Evolutionary conservation across 2,113 vertebrate genomes (phyloP).

Genomic region (Microtus montanus): DNA sequence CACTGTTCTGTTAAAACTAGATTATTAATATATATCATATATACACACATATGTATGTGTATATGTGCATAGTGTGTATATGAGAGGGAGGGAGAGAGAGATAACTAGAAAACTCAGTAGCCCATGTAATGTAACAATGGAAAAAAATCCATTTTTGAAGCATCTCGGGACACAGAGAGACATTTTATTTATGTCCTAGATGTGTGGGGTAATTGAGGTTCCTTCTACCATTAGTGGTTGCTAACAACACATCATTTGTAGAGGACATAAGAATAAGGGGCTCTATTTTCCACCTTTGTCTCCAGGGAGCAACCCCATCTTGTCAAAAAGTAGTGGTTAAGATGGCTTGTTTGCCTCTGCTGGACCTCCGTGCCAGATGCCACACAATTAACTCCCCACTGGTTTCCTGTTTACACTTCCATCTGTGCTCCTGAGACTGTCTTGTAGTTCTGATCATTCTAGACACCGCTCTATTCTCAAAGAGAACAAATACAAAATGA

Average conservation of each 20-base stretch:
- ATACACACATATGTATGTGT: neutral
- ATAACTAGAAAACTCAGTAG: neutral
- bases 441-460: constrained; percentile 47
- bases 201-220: constrained; percentile 29
- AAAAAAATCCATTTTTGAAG: constrained; percentile 62
- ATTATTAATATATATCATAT: neutral
- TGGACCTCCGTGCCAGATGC: constrained; percentile 52
- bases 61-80: neutral
- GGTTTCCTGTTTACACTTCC: constrained; percentile 54
- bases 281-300: constrained; percentile 58
- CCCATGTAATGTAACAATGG: neutral
- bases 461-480: constrained; percentile 35
- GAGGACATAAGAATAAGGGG: constrained; percentile 32
- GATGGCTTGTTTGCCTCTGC: constrained; percentile 68
- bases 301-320: constrained; percentile 45
- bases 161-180: constrained; percentile 37
- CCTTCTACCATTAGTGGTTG: constrained; percentile 56
- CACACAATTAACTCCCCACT: constrained; percentile 66
- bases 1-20: constrained; percentile 41
- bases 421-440: constrained; percentile 59
- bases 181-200: constrained; percentile 60
- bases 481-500: constrained; percentile 53
- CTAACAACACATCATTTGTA: constrained; percentile 2
- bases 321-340: constrained; percentile 58
- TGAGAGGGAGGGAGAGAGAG: neutral